Percentiles rank a stretch among this genome's conserved stretches.
Conservation (phyloP, 2,113 vertebrate genomes). For the Urocynchramus pylzowi region DNA sequence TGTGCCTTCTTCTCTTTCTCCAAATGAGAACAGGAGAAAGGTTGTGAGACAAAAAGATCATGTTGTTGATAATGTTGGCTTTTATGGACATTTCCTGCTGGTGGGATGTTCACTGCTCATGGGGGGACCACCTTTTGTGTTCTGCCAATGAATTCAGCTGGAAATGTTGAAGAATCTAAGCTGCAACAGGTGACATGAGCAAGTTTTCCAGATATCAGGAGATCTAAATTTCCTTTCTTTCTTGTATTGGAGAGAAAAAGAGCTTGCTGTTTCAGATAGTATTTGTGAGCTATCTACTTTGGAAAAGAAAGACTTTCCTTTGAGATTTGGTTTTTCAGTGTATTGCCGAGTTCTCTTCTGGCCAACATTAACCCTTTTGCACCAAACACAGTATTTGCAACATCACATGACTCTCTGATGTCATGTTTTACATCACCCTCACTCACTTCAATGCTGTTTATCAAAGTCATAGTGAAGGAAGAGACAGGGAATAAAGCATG, state of each 20-base stretch:
- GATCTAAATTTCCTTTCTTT: neutral
- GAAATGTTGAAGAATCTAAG: neutral
- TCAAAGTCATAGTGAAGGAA: neutral
- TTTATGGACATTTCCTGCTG: neutral
- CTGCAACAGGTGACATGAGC: neutral
- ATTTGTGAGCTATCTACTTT: neutral
- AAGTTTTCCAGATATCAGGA: neutral
- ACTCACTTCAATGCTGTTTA: neutral
- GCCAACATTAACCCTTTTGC: too few species aligned
- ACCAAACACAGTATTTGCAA: neutral
- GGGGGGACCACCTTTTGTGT: neutral
- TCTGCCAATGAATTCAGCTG: neutral
- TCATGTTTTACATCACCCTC: neutral
- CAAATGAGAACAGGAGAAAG: neutral
- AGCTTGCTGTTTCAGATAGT: neutral
- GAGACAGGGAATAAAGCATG: neutral
- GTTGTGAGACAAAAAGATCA: neutral
- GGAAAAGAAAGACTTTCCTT: neutral
- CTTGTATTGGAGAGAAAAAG: neutral
- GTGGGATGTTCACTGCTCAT: neutral
- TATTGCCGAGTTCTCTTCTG: neutral
- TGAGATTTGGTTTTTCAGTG: neutral
- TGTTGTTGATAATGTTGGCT: rapidly evolving
- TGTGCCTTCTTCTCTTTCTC: neutral
- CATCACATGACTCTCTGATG: neutral